A percentile compares a stretch with the other conserved stretches of the same genome.
These are phyloP conservation scores for Chydorus sphaericus DNA, from an alignment of 2,888 invertebrate genomes.

Conservation along the genomic window DNA sequence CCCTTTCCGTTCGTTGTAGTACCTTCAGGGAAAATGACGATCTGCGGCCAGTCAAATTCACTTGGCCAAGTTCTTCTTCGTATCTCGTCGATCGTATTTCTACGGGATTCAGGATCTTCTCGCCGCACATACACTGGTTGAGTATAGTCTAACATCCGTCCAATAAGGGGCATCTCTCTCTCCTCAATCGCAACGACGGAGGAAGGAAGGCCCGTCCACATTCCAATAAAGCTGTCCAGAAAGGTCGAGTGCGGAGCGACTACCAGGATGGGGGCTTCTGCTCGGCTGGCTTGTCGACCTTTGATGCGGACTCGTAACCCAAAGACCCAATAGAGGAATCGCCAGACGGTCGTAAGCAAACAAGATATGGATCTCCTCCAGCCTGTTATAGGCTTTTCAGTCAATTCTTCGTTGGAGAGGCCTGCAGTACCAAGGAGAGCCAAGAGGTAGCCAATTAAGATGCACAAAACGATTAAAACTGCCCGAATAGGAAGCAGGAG, in stretches of 20 bases:
- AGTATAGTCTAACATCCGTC: conserved; percentile 83
- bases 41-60: conserved; percentile 71
- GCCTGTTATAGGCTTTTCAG: conserved; percentile 60
- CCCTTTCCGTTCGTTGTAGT: conserved; percentile 90
- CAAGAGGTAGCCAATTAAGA: conserved; percentile 68
- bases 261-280: conserved; percentile 60
- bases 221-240: conserved; percentile 57
- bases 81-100: conserved; percentile 78
- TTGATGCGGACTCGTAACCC: conserved; percentile 49
- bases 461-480: conserved; percentile 53
- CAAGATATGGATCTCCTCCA: conserved; percentile 47
- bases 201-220: conserved; percentile 43
- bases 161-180: conserved; percentile 62
- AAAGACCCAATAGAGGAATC: conserved; percentile 6
- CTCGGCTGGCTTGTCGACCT: conserved; percentile 55
- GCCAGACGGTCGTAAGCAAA: conserved; percentile 6
- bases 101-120: conserved; percentile 81
- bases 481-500: conserved; percentile 69
- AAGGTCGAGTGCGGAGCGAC: conserved; percentile 84
- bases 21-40: conserved; percentile 89
- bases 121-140: conserved; percentile 90
- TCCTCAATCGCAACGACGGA: conserved; percentile 70
- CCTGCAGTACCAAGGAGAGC: conserved; percentile 71
- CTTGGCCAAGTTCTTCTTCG: conserved; percentile 66
- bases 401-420: conserved; percentile 59